phyloP scores from a whole-genome alignment of 2,888 invertebrate species.

The Thymelicus sylvestris region DNA sequence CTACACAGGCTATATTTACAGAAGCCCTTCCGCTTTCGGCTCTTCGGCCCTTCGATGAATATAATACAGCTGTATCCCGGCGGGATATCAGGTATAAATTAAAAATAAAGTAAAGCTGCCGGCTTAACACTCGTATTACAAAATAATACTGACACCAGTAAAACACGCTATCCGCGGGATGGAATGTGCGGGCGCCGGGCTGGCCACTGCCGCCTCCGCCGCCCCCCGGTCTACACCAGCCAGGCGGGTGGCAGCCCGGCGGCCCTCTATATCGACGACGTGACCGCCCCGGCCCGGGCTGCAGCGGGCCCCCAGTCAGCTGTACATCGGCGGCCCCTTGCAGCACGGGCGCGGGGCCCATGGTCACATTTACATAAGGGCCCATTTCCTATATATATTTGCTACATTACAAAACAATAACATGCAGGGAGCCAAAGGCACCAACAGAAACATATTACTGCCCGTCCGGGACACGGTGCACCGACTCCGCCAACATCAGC shows the following conservation, averaged over 20 bases:
- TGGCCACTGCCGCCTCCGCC: slow-evolving; percentile 52
- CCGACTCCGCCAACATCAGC: slow-evolving; percentile 44
- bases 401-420: slow-evolving; percentile 75
- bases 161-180: slow-evolving; percentile 76
- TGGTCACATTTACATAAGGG: slow-evolving; percentile 26
- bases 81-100: slow-evolving; percentile 81
- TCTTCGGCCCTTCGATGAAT: slow-evolving; percentile 81
- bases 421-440: slow-evolving; percentile 56
- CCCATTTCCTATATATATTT: slow-evolving; percentile 53
- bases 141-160: slow-evolving; percentile 84
- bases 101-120: slow-evolving; percentile 82
- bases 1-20: slow-evolving; percentile 84
- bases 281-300: slow-evolving; percentile 6
- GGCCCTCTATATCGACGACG: slow-evolving; percentile 41
- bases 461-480: slow-evolving; percentile 46
- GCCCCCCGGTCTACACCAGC: slow-evolving; percentile 4
- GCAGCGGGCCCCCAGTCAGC: slow-evolving; percentile 3
- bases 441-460: slow-evolving; percentile 45
- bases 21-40: slow-evolving; percentile 77
- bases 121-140: slow-evolving; percentile 82
- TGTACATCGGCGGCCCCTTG: background rate
- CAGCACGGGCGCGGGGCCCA: background rate
- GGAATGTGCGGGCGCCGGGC: slow-evolving; percentile 74
- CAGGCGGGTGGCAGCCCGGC: slow-evolving; percentile 44
- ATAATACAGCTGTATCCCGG: slow-evolving; percentile 83